phyloP scores from a whole-genome alignment of 2,113 vertebrate species.

The Nanger granti region DNA sequence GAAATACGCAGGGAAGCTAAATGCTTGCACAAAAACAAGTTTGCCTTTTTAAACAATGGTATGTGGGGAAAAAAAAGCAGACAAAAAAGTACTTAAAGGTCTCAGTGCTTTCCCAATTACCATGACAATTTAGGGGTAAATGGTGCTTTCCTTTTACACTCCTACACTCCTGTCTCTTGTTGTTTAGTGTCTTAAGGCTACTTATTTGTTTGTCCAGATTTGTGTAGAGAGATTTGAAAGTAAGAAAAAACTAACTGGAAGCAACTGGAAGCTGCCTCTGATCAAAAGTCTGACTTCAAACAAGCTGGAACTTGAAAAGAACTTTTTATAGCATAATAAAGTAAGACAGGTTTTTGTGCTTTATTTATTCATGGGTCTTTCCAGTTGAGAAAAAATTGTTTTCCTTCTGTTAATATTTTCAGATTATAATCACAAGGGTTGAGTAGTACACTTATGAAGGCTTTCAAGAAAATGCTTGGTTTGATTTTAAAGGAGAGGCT shows the following conservation, averaged over 20 bases:
- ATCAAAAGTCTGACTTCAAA: conserved; percentile 49
- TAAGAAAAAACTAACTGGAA: conserved; percentile 56
- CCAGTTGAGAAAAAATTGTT: conserved; percentile 30
- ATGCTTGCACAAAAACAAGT: conserved; percentile 34
- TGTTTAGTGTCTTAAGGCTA: conserved; percentile 44
- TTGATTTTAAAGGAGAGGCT: conserved; percentile 87
- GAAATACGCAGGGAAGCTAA: conserved; percentile 45
- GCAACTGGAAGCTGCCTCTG: conserved; percentile 41
- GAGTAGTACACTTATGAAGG: not conserved
- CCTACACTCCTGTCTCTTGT: not conserved
- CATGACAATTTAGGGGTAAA: conserved; percentile 14
- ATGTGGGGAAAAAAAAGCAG: conserved; percentile 2
- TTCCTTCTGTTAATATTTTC: conserved; percentile 13
- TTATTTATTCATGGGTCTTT: conserved; percentile 57
- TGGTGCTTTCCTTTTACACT: not conserved
- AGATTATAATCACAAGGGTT: not conserved
- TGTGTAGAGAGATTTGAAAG: conserved; percentile 36
- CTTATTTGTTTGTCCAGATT: not conserved
- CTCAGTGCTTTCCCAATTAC: conserved; percentile 4
- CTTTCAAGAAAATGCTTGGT: not conserved
- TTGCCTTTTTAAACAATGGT: conserved; percentile 58
- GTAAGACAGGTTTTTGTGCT: conserved; percentile 59
- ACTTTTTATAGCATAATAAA: conserved; percentile 13
- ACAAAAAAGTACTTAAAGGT: conserved; percentile 30
- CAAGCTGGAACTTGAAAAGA: conserved; percentile 28